These are phyloP conservation scores for Centropristis striata DNA, from an alignment of 2,113 vertebrate genomes.

Conservation along the genomic window DNA sequence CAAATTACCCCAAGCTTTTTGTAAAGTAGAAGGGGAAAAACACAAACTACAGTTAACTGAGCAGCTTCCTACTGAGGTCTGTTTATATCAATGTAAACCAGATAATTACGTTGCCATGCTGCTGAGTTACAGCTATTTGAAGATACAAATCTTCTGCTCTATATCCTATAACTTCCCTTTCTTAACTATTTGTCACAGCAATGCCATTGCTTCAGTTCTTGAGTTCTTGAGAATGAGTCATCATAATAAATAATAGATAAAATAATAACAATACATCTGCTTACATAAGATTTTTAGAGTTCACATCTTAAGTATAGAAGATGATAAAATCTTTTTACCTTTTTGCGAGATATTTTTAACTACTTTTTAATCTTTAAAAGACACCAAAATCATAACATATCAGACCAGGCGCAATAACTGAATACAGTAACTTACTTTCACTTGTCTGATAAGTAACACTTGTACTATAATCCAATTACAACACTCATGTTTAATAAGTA, in stretches of 20 bases:
- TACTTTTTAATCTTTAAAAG: background rate
- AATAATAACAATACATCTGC: background rate
- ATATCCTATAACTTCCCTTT: background rate
- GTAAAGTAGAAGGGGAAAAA: conserved; percentile 1
- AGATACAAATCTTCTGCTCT: background rate
- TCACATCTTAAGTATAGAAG: background rate
- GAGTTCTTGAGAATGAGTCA: background rate
- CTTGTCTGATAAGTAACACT: too few relatives aligned
- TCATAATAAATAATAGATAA: background rate
- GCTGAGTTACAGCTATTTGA: background rate
- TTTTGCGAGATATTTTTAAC: too few relatives aligned
- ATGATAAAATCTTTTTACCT: background rate
- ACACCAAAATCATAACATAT: too few relatives aligned
- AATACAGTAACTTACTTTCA: background rate
- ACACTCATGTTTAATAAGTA: too few relatives aligned
- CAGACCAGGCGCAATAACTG: too few relatives aligned
- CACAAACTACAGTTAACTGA: background rate
- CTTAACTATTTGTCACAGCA: background rate
- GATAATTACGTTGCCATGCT: conserved; percentile 7
- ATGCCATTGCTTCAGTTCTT: background rate
- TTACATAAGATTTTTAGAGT: too few relatives aligned
- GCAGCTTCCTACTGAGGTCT: conserved; percentile 34
- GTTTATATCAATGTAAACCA: conserved; percentile 42
- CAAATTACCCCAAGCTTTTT: conserved; percentile 14
- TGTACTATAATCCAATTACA: too few relatives aligned